Base-by-base conservation (phyloP, 1,140 invertebrate genomes). In the Drosophila suzukii region DNA sequence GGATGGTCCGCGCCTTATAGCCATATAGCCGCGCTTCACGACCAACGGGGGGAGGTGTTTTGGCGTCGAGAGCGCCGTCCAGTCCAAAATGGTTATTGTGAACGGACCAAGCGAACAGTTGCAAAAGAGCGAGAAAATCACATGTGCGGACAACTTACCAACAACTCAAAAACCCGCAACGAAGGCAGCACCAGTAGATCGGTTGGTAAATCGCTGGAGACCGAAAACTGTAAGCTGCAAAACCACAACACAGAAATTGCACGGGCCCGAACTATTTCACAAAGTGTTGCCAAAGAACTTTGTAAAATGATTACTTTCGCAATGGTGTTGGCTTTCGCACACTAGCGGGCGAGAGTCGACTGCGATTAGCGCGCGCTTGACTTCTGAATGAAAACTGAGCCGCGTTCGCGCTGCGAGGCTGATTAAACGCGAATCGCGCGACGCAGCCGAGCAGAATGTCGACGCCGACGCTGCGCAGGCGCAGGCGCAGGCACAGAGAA, bases 311-410 rank as follows among this genome's bases (percentile, higher is more conserved):
- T 71, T 59, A 38, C 60, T 86, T 86, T 79, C 72, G 83, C 79
- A 86, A 86, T 79, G 47, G 75, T 38, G 53, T 63, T 66, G 80
- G 74, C 43, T 46, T 44, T 20, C 66, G 61, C 72, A 70, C 73
- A 57, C 53, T 56, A 59, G 41, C 63, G 63, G 56, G 47, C 73
- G 62, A 38, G 63, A 43, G 34, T 17, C 43, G 46, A 30, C 62
- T 36, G 15, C 63, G 56, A 77, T 56, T 75, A 60, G 56, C 75
- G 74, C 75, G 65, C 75, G 76, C 70, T 89, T 72, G 79, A 89
- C 85, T 89, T 89, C 84, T 89, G 80, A 89, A 89, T 89, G 80
- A 84, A 89, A 76, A 89, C 84, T 89, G 84, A 89, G 84, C 70
- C 38, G 6, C 68, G 62, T 55, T 50, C 59, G 50, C 27, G 62